A percentile compares a stretch with the other conserved stretches of the same genome.
phyloP scores from a whole-genome alignment of 2,113 vertebrate genomes.

The Leptosomus discolor region DNA sequence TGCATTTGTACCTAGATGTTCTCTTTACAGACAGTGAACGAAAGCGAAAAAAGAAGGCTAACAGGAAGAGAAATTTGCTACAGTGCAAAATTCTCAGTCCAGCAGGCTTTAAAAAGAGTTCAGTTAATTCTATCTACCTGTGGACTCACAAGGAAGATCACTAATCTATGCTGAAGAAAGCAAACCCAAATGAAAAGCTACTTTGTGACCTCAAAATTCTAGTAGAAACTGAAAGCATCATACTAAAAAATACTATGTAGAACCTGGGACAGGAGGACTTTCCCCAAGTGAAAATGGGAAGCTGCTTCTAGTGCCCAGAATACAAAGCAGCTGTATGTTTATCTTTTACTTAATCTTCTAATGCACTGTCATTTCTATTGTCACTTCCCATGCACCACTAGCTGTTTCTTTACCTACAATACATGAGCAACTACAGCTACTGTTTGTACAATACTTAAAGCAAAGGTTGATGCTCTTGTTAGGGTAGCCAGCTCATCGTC shows the following conservation, averaged over 20 bases:
- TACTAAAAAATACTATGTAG: neutral
- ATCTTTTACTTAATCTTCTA: neutral
- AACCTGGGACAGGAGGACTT: neutral
- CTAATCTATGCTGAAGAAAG: neutral
- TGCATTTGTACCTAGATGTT: neutral
- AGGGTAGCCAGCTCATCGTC: neutral
- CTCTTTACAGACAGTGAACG: neutral
- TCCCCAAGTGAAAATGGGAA: neutral
- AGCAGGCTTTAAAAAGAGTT: neutral
- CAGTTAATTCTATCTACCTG: neutral
- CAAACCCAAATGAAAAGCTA: neutral
- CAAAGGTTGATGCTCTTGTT: neutral
- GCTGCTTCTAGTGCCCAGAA: neutral
- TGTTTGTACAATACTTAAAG: neutral
- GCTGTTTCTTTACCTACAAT: neutral
- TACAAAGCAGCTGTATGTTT: neutral
- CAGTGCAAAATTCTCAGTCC: neutral
- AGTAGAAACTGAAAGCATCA: neutral
- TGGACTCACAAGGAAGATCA: neutral
- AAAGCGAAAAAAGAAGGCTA: neutral
- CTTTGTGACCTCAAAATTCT: neutral
- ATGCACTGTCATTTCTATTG: neutral
- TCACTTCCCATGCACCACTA: neutral
- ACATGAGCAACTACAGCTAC: neutral
- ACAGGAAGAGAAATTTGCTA: neutral